phyloP scores from a whole-genome alignment of 2,888 invertebrate genomes.

The Microctonus brassicae region DNA sequence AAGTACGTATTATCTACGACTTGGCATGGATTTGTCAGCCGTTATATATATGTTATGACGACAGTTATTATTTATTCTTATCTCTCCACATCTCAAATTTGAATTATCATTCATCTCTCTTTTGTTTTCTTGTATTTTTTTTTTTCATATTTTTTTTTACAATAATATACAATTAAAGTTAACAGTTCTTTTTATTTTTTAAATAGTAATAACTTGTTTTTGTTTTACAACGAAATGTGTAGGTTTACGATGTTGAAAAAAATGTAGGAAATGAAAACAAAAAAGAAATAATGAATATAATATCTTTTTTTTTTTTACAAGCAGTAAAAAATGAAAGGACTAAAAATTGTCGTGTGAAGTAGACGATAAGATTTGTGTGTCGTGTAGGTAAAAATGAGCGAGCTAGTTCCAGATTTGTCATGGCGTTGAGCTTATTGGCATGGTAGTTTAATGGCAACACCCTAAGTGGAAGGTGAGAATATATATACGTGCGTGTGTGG shows the following conservation, averaged over 20 bases:
- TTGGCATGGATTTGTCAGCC: conserved; percentile 30
- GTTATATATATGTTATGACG: conserved; percentile 41
- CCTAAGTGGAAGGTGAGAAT: not conserved
- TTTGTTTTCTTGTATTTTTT: not conserved
- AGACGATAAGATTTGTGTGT: not conserved
- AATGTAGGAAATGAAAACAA: too few species aligned
- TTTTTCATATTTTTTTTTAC: too few species aligned
- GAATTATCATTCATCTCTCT: not conserved
- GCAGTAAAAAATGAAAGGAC: not conserved
- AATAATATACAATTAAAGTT: too few species aligned
- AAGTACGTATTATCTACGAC: conserved; percentile 44
- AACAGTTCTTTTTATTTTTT: too few species aligned
- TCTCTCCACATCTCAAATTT: conserved; percentile 20
- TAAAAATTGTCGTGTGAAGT: not conserved
- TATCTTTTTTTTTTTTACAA: too few species aligned
- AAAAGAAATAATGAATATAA: too few species aligned
- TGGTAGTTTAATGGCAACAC: not conserved
- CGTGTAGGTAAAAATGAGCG: not conserved
- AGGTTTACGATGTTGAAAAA: too few species aligned
- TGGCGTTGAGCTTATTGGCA: not conserved
- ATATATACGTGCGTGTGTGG: not conserved
- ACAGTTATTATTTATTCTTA: conserved; percentile 28
- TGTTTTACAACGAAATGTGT: too few species aligned
- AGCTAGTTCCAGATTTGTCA: not conserved
- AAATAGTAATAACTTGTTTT: too few species aligned